Conservation (phyloP, 2,888 invertebrate genomes). For the Rhopalosiphum nymphaeae region DNA sequence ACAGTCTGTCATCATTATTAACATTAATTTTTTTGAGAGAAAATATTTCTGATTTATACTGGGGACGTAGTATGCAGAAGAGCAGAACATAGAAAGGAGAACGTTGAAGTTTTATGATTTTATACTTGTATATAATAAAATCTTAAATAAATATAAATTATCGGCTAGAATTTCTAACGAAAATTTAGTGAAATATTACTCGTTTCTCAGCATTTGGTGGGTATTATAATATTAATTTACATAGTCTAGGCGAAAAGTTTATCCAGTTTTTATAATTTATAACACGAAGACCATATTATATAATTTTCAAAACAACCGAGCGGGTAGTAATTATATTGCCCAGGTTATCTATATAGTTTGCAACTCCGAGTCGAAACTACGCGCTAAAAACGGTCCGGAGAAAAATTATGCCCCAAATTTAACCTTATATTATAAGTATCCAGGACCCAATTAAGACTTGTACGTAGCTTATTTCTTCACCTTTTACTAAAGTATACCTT, state of each 20-base stretch:
- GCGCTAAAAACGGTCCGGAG: not conserved
- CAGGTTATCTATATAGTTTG: not conserved
- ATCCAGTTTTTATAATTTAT: conserved; percentile 6
- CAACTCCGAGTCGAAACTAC: not conserved
- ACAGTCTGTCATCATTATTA: not conserved
- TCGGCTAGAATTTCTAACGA: not conserved
- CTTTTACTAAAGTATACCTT: not conserved
- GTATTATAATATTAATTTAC: conserved; percentile 3
- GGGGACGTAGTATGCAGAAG: no score
- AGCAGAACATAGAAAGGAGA: not conserved
- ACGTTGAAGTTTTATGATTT: not conserved
- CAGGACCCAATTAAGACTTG: not conserved
- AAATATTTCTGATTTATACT: not conserved
- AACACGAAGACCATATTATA: not conserved
- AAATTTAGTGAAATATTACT: not conserved
- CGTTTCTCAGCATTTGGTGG: not conserved
- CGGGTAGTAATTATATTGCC: not conserved
- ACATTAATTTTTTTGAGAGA: not conserved
- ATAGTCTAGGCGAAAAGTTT: not conserved
- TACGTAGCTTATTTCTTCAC: not conserved
- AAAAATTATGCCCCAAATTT: not conserved
- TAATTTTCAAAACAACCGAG: not conserved
- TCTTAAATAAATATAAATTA: not conserved
- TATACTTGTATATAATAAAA: not conserved
- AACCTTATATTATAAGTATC: not conserved